Conservation (phyloP, 2,888 invertebrate genomes). For the Agrilus biguttatus region DNA sequence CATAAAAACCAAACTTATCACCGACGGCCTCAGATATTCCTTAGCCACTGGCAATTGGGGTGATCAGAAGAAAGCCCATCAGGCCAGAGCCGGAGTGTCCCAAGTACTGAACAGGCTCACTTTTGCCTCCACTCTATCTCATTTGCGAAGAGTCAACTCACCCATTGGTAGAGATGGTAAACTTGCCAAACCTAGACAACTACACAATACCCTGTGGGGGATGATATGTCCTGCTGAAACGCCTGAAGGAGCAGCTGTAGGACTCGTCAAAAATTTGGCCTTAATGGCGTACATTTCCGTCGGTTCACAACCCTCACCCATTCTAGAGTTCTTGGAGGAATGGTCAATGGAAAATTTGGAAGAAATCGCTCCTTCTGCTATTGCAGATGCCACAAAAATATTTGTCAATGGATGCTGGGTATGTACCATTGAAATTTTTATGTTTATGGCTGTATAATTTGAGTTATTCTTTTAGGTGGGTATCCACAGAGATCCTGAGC, state of each 20-base stretch:
- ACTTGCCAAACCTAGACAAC: slow-evolving; percentile 93
- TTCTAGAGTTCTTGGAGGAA: slow-evolving; percentile 99
- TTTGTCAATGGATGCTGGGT: slow-evolving; percentile 99
- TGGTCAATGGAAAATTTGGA: slow-evolving; percentile 99
- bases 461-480: slow-evolving; percentile 43
- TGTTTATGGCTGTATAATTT: not conserved
- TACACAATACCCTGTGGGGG: slow-evolving; percentile 99
- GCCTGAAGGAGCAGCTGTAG: slow-evolving; percentile 93
- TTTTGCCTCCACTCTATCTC: slow-evolving; percentile 96
- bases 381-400: slow-evolving; percentile 98
- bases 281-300: slow-evolving; percentile 99
- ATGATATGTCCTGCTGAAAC: slow-evolving; percentile 99
- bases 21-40: slow-evolving; percentile 94
- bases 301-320: slow-evolving; percentile 97
- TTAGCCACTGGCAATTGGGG: slow-evolving; percentile 99
- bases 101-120: slow-evolving; percentile 97
- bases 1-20: slow-evolving; percentile 95
- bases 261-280: slow-evolving; percentile 96
- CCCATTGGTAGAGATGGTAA: slow-evolving; percentile 99
- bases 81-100: slow-evolving; percentile 90
- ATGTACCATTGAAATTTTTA: slow-evolving; percentile 5
- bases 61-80: slow-evolving; percentile 99
- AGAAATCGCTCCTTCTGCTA: slow-evolving; percentile 98
- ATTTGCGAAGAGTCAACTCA: slow-evolving; percentile 94
- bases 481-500: slow-evolving; percentile 97